Evolutionary conservation across 2,888 invertebrate species (phyloP).

Genomic region (Parelbella ahira): DNA sequence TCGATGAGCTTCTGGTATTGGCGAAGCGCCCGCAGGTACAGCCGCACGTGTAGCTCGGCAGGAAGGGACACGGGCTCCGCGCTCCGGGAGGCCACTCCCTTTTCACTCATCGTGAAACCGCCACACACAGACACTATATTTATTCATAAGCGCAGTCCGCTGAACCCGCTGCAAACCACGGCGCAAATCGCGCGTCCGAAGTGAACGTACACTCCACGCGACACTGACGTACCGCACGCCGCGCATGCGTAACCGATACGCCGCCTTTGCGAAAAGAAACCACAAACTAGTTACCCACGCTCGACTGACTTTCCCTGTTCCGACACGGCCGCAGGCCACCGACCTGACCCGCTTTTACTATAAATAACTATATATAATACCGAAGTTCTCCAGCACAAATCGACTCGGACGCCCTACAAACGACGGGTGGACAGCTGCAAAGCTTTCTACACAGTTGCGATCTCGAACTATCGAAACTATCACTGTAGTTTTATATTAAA

Average conservation of each 20-base stretch:
- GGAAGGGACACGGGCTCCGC: constrained; percentile 51
- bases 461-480: not conserved
- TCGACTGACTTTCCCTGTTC: constrained; percentile 66
- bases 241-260: constrained; percentile 63
- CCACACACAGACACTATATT: constrained; percentile 50
- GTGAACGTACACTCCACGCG: constrained; percentile 72
- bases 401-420: constrained; percentile 13
- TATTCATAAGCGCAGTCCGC: constrained; percentile 53
- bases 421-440: not conserved
- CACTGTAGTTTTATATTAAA: no score
- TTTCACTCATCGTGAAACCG: constrained; percentile 56
- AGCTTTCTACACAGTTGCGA: constrained; percentile 11
- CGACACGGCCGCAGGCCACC: constrained; percentile 40
- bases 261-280: constrained; percentile 69
- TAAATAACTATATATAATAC: constrained; percentile 36
- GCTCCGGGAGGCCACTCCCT: constrained; percentile 63
- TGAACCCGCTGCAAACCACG: constrained; percentile 45
- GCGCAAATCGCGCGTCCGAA: constrained; percentile 74
- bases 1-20: constrained; percentile 83
- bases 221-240: constrained; percentile 65
- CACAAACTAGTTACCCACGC: constrained; percentile 46
- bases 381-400: constrained; percentile 26
- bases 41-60: constrained; percentile 65
- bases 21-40: constrained; percentile 81
- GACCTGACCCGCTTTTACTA: constrained; percentile 72